Percentiles rank a stretch among this genome's conserved stretches.
Conservation (phyloP, 2,797 vertebrate genomes). For the Thripadectes ignobilis region DNA sequence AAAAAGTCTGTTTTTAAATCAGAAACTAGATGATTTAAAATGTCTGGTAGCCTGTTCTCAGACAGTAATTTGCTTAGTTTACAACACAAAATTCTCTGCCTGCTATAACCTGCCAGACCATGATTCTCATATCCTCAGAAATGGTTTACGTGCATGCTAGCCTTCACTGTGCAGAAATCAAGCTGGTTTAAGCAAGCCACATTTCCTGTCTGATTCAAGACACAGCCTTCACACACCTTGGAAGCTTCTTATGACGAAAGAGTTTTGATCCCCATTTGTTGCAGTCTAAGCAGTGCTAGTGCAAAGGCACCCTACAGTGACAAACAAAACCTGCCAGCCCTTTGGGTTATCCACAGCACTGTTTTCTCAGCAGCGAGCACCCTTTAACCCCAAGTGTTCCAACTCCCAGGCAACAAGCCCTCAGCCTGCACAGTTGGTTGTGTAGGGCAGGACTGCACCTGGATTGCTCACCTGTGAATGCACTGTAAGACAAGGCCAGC, state of each 20-base stretch:
- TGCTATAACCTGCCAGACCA: not conserved
- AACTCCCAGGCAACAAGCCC: not conserved
- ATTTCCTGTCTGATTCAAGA: not conserved
- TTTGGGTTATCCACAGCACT: not conserved
- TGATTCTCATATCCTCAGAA: not conserved
- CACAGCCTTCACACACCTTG: not conserved
- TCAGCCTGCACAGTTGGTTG: not conserved
- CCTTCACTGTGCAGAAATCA: not conserved
- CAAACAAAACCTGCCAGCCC: not conserved
- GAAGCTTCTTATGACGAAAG: not conserved
- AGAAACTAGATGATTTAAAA: not conserved
- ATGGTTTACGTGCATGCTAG: not conserved
- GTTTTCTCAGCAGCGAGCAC: not conserved
- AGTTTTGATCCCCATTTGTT: not conserved
- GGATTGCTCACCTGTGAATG: not conserved
- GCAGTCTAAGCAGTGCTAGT: not conserved
- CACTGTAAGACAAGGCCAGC: not conserved
- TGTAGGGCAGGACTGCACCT: fast-evolving
- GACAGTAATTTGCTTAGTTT: not conserved
- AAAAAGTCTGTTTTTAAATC: not conserved
- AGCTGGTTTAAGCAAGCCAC: not conserved
- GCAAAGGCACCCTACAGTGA: not conserved
- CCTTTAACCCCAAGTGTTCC: not conserved
- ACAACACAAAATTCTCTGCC: not conserved
- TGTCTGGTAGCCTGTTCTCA: not conserved